Conservation (phyloP, 2,888 invertebrate species). For the Acanthoscelides obtectus region DNA sequence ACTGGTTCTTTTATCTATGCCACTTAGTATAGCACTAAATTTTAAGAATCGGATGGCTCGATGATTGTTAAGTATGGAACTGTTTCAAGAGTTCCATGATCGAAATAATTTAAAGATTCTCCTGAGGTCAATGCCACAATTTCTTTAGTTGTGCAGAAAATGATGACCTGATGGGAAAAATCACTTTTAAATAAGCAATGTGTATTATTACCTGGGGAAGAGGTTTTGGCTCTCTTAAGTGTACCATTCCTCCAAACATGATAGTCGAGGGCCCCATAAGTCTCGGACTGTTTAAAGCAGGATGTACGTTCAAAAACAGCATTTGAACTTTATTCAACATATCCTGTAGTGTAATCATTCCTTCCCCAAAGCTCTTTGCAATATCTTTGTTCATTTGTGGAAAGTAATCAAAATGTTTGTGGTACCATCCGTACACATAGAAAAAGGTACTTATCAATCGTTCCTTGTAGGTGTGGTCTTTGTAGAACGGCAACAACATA, state of each 20-base stretch:
- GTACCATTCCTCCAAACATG: slow-evolving; percentile 32
- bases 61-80: too few species aligned
- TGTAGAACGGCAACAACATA: slow-evolving; percentile 10
- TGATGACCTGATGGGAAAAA: neutral
- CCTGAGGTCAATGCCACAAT: neutral
- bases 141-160: neutral
- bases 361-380: slow-evolving; percentile 29
- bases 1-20: too few species aligned
- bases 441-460: slow-evolving; percentile 22
- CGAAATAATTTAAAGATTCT: too few species aligned
- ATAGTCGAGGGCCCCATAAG: slow-evolving; percentile 35
- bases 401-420: neutral
- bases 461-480: slow-evolving; percentile 40
- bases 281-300: slow-evolving; percentile 30
- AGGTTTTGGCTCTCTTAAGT: slow-evolving; percentile 24
- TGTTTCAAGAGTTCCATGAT: too few species aligned
- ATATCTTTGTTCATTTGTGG: slow-evolving; percentile 8
- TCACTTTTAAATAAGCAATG: neutral
- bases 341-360: slow-evolving; percentile 24
- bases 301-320: slow-evolving; percentile 36
- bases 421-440: slow-evolving; percentile 1
- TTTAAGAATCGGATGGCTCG: too few species aligned
- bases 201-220: slow-evolving; percentile 32
- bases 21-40: too few species aligned
- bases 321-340: slow-evolving; percentile 30